Base-by-base conservation (phyloP, 92 coral and sea anemone genomes). In the Pocillopora meandrina region DNA sequence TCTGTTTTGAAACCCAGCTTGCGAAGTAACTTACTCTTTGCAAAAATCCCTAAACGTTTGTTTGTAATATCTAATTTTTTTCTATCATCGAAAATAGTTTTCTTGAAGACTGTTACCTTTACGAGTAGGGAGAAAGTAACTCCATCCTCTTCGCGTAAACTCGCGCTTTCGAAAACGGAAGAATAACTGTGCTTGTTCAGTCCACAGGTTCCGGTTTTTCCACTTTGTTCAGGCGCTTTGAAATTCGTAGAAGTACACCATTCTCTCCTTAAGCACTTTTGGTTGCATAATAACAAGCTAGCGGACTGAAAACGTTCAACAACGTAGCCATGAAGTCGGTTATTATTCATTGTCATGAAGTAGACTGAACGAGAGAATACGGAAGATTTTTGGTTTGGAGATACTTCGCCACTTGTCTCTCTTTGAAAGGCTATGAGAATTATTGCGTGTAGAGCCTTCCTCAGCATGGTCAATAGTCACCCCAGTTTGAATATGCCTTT, bases 211-310 rank as follows among this genome's bases (percentile, higher is more conserved):
- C 10, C 78, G 62, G 12, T 55, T 74, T 8, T 15, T 3, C 15
- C 35, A 20, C 57, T 49, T 10, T 26, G 31, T 19, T 31, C 2
- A 21, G 65, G 13, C 78, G 21, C 0, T 19, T 74, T 74, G 42
- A 56, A 74, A 62, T 74, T 74, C 21, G 78, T 74, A 3, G 78
- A 74, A 12, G 64, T 74, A 14, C 78, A 74, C 78, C 78, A 74
- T 14, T 9, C 26, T 14, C 20, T 10, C 21, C 77, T 52, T 35
- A 72, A 17, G 55, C 77, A 72, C 17, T 8, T 6, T 5, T 49
- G 77, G 55, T 31, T 72, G 14, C 77, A 72, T 2, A 60, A 72
- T 1, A 72, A 72, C 16, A 72, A 56, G 2, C 77, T 72, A 8
- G 61, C 3, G 9, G 61, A 72, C 58, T 49, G 60, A 21, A 72